These are phyloP conservation scores for Gulo gulo DNA, from an alignment of 2,113 vertebrate genomes.

Conservation along the genomic window DNA sequence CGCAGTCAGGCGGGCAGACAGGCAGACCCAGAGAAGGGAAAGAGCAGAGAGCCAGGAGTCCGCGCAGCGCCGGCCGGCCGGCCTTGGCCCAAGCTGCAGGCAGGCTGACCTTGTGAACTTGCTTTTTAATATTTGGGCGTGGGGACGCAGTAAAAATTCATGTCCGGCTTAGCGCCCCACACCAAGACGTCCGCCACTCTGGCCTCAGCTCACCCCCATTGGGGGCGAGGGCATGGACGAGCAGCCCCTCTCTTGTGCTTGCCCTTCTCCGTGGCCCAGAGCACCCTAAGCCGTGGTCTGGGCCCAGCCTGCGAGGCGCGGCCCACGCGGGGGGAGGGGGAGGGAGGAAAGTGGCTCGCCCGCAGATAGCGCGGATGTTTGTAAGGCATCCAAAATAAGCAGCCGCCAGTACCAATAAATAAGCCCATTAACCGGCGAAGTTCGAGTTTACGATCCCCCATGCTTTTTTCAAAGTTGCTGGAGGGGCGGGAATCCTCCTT, in stretches of 20 bases:
- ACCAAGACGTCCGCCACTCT: conserved; percentile 5
- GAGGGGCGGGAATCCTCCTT: conserved; percentile 79
- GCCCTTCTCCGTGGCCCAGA: conserved; percentile 24
- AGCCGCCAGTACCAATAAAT: conserved; percentile 88
- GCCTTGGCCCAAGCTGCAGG: conserved; percentile 79
- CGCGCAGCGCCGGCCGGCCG: conserved; percentile 68
- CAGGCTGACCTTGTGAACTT: conserved; percentile 85
- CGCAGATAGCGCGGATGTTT: conserved; percentile 87
- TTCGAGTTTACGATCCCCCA: conserved; percentile 88
- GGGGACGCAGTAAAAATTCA: conserved; percentile 85
- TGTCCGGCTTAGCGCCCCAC: conserved; percentile 79
- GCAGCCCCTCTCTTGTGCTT: conserved; percentile 10
- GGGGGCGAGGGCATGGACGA: neutral
- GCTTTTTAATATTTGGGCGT: conserved; percentile 85
- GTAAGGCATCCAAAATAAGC: conserved; percentile 89
- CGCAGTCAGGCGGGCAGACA: conserved; percentile 3
- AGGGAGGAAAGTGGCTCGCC: conserved; percentile 70
- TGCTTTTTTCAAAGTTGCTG: conserved; percentile 83
- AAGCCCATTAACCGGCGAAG: conserved; percentile 88
- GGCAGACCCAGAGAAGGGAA: neutral
- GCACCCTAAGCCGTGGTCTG: conserved; percentile 23
- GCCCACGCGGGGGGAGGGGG: conserved; percentile 80
- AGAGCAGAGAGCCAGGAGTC: neutral
- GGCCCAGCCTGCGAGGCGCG: conserved; percentile 60
- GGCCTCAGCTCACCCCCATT: conserved; percentile 22